phyloP scores from a whole-genome alignment of 2,113 vertebrate species.

The Lophius piscatorius region DNA sequence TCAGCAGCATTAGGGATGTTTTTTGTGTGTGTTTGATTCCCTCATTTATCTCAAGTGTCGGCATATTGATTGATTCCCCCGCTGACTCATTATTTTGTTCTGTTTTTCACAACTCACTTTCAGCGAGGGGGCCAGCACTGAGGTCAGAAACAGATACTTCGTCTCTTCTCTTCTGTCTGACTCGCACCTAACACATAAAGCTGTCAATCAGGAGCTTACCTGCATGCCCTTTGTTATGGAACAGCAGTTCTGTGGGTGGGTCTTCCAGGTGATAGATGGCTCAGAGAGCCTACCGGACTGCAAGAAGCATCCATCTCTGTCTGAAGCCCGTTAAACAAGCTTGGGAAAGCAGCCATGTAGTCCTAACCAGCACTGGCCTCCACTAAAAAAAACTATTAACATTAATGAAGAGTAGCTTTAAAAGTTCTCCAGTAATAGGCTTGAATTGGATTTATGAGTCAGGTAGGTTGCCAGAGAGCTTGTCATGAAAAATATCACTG shows the following conservation, averaged over 20 bases:
- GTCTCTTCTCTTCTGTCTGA: constrained; percentile 71
- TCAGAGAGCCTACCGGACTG: constrained; percentile 76
- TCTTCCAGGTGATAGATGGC: constrained; percentile 76
- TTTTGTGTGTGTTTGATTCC: constrained; percentile 62
- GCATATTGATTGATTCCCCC: constrained; percentile 76
- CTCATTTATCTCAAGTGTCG: constrained; percentile 72
- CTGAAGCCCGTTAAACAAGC: constrained; percentile 80
- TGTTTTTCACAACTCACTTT: constrained; percentile 79
- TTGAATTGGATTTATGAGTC: constrained; percentile 80
- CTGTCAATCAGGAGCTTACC: constrained; percentile 78
- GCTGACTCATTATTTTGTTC: constrained; percentile 75
- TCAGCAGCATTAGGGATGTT: constrained; percentile 70
- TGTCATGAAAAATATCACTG: constrained; percentile 73
- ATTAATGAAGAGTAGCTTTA: constrained; percentile 84
- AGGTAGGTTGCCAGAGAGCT: constrained; percentile 75
- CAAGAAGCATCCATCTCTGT: constrained; percentile 77
- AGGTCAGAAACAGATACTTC: constrained; percentile 71
- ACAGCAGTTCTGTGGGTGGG: constrained; percentile 76
- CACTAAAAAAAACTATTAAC: constrained; percentile 81
- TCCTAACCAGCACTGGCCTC: constrained; percentile 81
- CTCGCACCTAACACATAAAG: constrained; percentile 72
- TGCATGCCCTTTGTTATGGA: constrained; percentile 77
- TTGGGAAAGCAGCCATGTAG: constrained; percentile 82
- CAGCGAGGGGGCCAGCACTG: constrained; percentile 40
- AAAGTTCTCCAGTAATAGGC: constrained; percentile 80